Percentiles rank a stretch among this genome's conserved stretches.
phyloP scores from a whole-genome alignment of 1,140 invertebrate genomes.

The Polypedilum vanderplanki region DNA sequence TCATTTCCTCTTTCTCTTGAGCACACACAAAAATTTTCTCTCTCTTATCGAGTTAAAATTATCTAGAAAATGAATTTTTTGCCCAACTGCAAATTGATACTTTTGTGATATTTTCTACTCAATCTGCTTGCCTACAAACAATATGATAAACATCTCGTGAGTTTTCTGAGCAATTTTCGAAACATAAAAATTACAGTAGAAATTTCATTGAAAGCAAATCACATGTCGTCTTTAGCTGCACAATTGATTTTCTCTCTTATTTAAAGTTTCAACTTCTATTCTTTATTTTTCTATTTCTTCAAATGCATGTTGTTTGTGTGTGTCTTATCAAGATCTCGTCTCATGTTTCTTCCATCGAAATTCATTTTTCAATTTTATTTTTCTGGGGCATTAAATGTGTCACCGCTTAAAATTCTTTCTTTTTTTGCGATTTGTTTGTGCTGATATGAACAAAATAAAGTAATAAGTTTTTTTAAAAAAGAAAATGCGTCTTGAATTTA shows the following conservation, averaged over 20 bases:
- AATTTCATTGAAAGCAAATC: neutral
- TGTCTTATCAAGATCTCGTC: constrained; percentile 4
- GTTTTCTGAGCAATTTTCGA: no score
- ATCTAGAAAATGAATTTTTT: no score
- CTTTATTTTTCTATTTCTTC: neutral
- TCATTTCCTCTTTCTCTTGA: neutral
- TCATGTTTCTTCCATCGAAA: neutral
- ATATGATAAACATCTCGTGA: neutral
- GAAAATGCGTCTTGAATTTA: no score
- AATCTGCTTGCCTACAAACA: neutral
- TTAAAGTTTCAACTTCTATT: neutral
- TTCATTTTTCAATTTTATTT: neutral
- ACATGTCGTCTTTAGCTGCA: neutral
- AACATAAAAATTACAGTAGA: no score
- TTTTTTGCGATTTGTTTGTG: neutral
- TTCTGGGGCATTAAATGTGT: neutral
- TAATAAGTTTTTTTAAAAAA: no score
- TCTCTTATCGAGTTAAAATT: no score
- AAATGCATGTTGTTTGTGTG: neutral
- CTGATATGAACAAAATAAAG: no score
- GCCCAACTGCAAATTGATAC: no score
- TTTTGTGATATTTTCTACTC: no score
- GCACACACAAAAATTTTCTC: neutral
- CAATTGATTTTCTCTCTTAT: neutral
- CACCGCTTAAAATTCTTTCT: neutral